Conservation (phyloP, 2,888 invertebrate species). For the Pseudococcus viburni region DNA sequence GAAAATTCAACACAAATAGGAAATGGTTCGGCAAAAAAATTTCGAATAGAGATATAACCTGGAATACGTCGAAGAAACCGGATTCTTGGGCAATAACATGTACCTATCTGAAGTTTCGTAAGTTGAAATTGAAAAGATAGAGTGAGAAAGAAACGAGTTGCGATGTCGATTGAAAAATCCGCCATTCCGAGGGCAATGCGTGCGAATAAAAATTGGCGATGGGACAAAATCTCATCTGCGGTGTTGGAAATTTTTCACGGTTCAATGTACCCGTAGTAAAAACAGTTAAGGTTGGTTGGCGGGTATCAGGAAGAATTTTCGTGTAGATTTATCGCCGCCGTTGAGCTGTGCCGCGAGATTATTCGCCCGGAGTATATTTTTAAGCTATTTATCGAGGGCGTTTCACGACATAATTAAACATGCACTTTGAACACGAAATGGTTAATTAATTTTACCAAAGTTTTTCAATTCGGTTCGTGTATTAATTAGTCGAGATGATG, state of each 20-base stretch:
- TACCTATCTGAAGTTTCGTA: neutral
- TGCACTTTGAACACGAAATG: conserved; percentile 21
- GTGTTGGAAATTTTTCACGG: conserved; percentile 5
- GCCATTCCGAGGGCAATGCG: neutral
- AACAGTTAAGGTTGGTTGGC: neutral
- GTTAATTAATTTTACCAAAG: neutral
- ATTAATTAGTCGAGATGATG: neutral
- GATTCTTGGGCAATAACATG: conserved; percentile 51
- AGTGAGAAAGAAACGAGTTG: neutral
- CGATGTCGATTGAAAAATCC: conserved; percentile 16
- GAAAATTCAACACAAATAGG: conserved; percentile 42
- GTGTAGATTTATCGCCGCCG: neutral
- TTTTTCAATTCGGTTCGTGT: neutral
- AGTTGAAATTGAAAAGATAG: neutral
- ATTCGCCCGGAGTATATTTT: neutral
- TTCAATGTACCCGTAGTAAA: neutral
- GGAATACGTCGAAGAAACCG: conserved; percentile 34
- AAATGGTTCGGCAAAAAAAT: neutral
- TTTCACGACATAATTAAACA: neutral
- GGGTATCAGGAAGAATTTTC: neutral
- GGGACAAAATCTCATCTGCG: conserved; percentile 15
- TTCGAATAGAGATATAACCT: conserved; percentile 51
- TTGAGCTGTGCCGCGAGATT: neutral
- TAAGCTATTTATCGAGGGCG: conserved; percentile 10
- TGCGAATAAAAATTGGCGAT: conserved; percentile 4